Base-by-base conservation (phyloP, 2,888 invertebrate species). In the Sicus ferrugineus region DNA sequence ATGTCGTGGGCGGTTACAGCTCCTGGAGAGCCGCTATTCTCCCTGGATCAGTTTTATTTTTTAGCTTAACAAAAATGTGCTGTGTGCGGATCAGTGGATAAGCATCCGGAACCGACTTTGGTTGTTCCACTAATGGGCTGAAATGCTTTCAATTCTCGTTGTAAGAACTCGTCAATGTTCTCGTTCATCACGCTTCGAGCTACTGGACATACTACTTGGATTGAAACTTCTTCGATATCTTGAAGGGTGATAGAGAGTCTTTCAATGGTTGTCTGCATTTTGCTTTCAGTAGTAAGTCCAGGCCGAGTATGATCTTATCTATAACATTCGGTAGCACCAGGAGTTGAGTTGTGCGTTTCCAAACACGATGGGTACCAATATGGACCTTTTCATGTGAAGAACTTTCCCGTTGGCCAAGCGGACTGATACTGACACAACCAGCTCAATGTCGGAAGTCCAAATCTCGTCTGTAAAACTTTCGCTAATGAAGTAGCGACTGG, bases 81-180 rank as follows among this genome's bases (percentile, higher is more conserved):
- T 62, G 5, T 9, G 46, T 68, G 2, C 46, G 23, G 4, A 42
- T 21, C 9, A 54, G 21, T 2, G 58, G 67, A 14, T 63, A 67
- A 2, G 58, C 67, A 62, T 67, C 67, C 0, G 56, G 62, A 1
- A 62, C 46, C 16, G 54, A 59, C 9, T 23, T 19, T 68, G 3
- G 31, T n/a, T 30, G 14, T 38, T 9, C 46, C 61, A 3, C 0
- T n/a, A 6, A 68, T 52, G 3, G 21, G 2, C 5, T 68, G 30
- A 26, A 70, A 70, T 14, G 38, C 46, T 2, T 31, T 26, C 3
- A 70, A 50, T 30, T 67, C 67, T 14, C 14, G 16, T n/a, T 68
- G n/a, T 21, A 61, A 34, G 30, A 64, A 69, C 26, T 23, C 34
- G n/a, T 62, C 16, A 3, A 67, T 23, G n/a, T 28, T 26, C 11